Percentiles rank a stretch among this genome's conserved stretches.
Evolutionary conservation across 2,797 vertebrate species (phyloP).

Genomic region (Psittacula derbiana): DNA sequence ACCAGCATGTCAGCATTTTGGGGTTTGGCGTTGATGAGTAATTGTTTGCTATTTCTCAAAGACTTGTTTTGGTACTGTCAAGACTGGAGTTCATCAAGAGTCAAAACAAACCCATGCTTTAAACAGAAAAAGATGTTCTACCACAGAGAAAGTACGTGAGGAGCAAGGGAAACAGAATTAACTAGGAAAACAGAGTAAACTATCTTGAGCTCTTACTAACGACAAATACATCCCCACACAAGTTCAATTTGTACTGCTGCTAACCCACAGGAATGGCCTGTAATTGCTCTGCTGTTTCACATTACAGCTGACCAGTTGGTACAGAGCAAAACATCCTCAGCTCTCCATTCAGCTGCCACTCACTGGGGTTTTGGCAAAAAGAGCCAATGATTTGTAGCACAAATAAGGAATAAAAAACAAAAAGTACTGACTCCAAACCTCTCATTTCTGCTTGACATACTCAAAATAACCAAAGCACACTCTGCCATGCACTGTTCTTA

Average conservation of each 20-base stretch:
- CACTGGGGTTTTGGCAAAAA: not conserved
- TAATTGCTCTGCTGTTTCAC: not conserved
- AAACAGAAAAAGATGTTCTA: not conserved
- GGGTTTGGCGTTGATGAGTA: not conserved
- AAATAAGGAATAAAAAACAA: not conserved
- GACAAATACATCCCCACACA: not conserved
- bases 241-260: not conserved
- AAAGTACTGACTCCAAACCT: not conserved
- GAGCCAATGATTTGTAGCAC: not conserved
- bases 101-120: not conserved
- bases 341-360: not conserved
- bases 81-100: not conserved
- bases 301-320: not conserved
- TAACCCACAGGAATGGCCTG: not conserved
- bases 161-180: not conserved
- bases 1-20: not conserved
- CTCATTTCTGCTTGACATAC: not conserved
- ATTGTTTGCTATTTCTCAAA: not conserved
- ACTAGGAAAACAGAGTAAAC: not conserved
- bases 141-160: accelerated
- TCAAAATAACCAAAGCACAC: not conserved
- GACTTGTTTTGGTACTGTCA: not conserved
- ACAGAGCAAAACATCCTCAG: not conserved
- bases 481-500: not conserved
- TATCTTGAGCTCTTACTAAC: not conserved